Percentiles rank a stretch among this genome's conserved stretches.
Evolutionary conservation across 2,113 vertebrate species (phyloP).

Genomic region (Bombycilla garrulus): DNA sequence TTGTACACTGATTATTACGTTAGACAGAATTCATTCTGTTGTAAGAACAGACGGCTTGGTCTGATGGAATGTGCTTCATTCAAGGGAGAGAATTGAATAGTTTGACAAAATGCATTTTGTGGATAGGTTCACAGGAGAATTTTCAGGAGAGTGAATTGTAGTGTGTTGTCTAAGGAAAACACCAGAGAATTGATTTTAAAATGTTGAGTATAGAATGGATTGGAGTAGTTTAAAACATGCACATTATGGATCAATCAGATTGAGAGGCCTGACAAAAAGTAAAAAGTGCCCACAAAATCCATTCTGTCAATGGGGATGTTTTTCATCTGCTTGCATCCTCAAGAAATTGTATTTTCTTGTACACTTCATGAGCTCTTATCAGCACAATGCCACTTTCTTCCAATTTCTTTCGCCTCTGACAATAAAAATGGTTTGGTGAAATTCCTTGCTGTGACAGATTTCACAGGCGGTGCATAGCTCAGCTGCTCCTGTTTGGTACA

Average conservation of each 20-base stretch:
- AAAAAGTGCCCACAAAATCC: background rate
- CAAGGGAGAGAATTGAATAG: background rate
- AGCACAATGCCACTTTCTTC: background rate
- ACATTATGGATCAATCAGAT: constrained; percentile 48
- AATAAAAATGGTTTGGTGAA: background rate
- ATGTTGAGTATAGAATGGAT: background rate
- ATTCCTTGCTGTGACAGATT: background rate
- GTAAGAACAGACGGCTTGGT: background rate
- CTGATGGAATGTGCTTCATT: constrained; percentile 36
- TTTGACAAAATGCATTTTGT: constrained; percentile 40
- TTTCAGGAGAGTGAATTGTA: constrained; percentile 4
- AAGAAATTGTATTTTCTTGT: constrained; percentile 12
- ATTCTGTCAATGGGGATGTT: constrained; percentile 13
- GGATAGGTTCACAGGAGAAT: constrained; percentile 38
- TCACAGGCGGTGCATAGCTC: background rate
- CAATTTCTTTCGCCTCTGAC: background rate
- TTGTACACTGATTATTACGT: background rate
- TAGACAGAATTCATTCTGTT: background rate
- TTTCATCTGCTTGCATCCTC: constrained; percentile 26
- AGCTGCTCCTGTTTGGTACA: background rate
- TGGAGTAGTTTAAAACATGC: constrained; percentile 37
- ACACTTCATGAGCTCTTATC: constrained; percentile 21
- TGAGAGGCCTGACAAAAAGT: constrained; percentile 37
- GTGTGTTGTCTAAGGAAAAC: constrained; percentile 24
- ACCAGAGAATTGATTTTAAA: constrained; percentile 6